Evolutionary conservation across 2,113 vertebrate genomes (phyloP).

Genomic region (Helogale parvula): DNA sequence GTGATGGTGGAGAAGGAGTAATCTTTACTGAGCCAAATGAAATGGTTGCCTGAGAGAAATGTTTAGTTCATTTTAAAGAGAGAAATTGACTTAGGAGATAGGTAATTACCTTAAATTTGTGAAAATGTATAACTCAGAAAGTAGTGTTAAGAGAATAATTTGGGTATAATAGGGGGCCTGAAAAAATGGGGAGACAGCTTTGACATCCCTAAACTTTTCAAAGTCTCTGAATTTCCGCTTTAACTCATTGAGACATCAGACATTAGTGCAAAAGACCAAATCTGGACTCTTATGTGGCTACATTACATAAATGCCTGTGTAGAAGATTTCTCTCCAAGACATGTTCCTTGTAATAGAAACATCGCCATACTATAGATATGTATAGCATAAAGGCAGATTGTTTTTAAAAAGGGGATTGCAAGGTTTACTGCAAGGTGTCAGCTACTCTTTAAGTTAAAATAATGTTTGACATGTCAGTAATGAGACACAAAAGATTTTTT

Average conservation of each 20-base stretch:
- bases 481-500: slow-evolving; percentile 80
- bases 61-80: background rate
- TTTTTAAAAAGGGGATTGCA: slow-evolving; percentile 72
- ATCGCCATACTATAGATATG: background rate
- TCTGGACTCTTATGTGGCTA: background rate
- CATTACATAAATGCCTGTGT: background rate
- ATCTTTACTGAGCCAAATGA: background rate
- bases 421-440: slow-evolving; percentile 70
- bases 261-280: too few relatives aligned
- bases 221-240: background rate
- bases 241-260: background rate
- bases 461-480: slow-evolving; percentile 85
- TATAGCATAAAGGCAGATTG: slow-evolving; percentile 32
- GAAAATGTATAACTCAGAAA: background rate
- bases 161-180: slow-evolving; percentile 1
- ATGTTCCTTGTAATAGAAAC: slow-evolving; percentile 15
- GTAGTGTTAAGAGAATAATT: background rate
- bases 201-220: slow-evolving; percentile 9
- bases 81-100: background rate
- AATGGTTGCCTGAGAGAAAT: background rate
- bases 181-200: background rate
- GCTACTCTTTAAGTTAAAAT: slow-evolving; percentile 83
- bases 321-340: background rate
- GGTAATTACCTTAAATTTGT: background rate
- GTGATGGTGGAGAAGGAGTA: background rate